A percentile compares a stretch with the other conserved stretches of the same genome.
phyloP scores from a whole-genome alignment of 2,113 vertebrate species.

The Grallaria varia region DNA sequence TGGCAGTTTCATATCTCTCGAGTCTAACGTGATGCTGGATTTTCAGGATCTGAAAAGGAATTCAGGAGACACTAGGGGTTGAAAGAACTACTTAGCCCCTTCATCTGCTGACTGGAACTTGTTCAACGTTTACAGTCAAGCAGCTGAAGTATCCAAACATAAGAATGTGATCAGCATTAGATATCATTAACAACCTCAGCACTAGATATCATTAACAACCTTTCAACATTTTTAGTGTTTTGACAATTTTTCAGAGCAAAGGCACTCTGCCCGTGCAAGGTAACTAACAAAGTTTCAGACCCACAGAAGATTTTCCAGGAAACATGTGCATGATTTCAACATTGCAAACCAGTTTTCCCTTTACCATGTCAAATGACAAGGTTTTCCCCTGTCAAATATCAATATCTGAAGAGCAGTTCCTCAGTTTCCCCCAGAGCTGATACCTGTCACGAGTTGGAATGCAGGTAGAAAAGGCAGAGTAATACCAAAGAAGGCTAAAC shows the following conservation, averaged over 20 bases:
- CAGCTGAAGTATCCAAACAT: not conserved
- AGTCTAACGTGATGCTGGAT: not conserved
- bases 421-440: not conserved
- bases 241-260: not conserved
- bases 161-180: no score
- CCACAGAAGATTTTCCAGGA: not conserved
- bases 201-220: no score
- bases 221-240: not conserved
- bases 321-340: fast-evolving
- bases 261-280: not conserved
- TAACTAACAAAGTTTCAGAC: not conserved
- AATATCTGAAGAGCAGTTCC: not conserved
- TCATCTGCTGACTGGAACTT: not conserved
- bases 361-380: not conserved
- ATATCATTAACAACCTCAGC: no score
- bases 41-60: not conserved
- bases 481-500: not conserved
- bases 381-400: not conserved
- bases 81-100: not conserved
- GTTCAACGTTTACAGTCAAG: not conserved
- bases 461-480: not conserved
- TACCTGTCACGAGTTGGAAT: not conserved
- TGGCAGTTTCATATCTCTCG: not conserved
- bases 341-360: not conserved
- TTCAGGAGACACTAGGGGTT: not conserved